Conservation (phyloP, 2,888 invertebrate species). For the Lithophane semibrunnea region DNA sequence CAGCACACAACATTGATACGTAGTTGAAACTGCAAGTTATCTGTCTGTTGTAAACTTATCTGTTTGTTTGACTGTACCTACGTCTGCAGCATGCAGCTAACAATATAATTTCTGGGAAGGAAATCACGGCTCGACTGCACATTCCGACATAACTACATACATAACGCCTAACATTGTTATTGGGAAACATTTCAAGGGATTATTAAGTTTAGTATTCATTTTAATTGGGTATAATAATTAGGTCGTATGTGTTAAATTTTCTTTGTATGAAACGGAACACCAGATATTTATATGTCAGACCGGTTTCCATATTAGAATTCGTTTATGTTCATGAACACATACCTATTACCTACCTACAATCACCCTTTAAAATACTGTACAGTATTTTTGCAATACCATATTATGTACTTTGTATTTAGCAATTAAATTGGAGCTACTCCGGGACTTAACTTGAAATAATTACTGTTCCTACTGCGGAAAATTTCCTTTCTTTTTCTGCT, state of each 20-base stretch:
- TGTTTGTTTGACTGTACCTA: conserved; percentile 21
- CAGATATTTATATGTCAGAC: background rate
- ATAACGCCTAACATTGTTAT: background rate
- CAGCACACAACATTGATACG: background rate
- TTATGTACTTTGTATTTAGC: background rate
- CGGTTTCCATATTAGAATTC: background rate
- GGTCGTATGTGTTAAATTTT: background rate
- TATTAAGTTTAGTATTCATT: background rate
- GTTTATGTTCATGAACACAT: background rate
- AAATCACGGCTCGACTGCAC: conserved; percentile 23
- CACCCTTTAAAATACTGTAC: background rate
- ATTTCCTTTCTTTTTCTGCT: conserved; percentile 4
- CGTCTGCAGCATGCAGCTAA: conserved; percentile 40
- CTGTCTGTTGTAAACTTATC: background rate
- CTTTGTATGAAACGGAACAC: background rate
- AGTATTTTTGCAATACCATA: background rate
- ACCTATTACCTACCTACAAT: background rate
- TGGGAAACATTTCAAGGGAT: background rate
- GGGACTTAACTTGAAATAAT: conserved; percentile 42
- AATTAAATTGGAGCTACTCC: conserved; percentile 28
- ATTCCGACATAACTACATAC: background rate
- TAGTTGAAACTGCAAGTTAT: background rate
- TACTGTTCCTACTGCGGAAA: conserved; percentile 12
- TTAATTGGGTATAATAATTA: background rate
- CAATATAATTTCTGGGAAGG: conserved; percentile 31